These are phyloP conservation scores for Danio kyathit DNA, from an alignment of 2,797 vertebrate genomes.

Conservation along the genomic window DNA sequence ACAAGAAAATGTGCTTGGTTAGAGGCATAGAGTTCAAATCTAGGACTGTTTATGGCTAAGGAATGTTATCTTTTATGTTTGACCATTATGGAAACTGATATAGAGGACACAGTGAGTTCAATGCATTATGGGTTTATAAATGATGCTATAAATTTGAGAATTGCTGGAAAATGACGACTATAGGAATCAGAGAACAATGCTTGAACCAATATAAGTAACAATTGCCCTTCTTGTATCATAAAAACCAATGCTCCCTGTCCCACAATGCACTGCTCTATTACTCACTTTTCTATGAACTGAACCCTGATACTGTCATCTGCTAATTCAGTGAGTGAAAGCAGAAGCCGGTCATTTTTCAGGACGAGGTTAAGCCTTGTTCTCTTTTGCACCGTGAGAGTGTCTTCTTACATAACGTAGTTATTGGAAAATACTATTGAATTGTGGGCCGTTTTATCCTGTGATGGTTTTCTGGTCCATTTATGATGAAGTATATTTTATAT, in stretches of 20 bases:
- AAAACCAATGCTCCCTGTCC: background rate
- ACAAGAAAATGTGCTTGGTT: constrained; percentile 7
- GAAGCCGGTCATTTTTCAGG: constrained; percentile 14
- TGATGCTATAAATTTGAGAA: background rate
- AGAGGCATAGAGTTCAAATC: constrained; percentile 31
- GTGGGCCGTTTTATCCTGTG: background rate
- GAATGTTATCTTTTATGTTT: constrained; percentile 29
- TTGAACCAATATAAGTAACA: background rate
- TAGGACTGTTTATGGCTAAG: constrained; percentile 13
- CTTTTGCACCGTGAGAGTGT: background rate
- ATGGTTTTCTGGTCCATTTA: constrained; percentile 12
- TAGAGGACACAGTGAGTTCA: constrained; percentile 13
- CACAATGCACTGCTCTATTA: constrained; percentile 19
- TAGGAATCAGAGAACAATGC: constrained; percentile 2
- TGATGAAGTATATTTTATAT: constrained; percentile 20
- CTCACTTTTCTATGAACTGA: background rate
- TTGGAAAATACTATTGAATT: constrained; percentile 18
- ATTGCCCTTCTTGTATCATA: constrained; percentile 9
- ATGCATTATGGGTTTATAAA: constrained; percentile 1
- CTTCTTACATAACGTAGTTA: constrained; percentile 22
- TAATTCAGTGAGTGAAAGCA: constrained; percentile 39
- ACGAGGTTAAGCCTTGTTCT: constrained; percentile 6
- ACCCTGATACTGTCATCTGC: constrained; percentile 31
- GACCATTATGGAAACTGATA: constrained; percentile 8
- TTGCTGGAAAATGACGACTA: background rate